Conservation (phyloP, 2,113 vertebrate genomes). For the Nyctereutes procyonoides region DNA sequence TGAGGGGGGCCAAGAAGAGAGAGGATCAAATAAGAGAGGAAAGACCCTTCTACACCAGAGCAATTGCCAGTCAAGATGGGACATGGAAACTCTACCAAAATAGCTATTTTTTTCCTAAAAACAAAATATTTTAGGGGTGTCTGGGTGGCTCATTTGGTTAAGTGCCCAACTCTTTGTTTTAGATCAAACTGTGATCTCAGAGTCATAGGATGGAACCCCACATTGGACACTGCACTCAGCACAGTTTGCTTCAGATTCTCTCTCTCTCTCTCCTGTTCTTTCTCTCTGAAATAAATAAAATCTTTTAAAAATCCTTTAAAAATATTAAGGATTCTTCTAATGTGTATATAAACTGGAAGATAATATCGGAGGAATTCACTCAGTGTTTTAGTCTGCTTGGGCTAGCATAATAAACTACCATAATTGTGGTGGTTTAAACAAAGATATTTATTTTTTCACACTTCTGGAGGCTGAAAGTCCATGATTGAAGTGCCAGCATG, state of each 20-base stretch:
- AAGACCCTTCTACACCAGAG: not conserved
- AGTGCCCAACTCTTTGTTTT: not conserved
- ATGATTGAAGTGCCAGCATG: not conserved
- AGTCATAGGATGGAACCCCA: not conserved
- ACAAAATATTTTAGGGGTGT: not conserved
- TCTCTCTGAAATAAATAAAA: not conserved
- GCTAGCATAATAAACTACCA: not conserved
- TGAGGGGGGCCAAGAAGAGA: not conserved
- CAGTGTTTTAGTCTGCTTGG: not conserved
- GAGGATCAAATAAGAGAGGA: not conserved
- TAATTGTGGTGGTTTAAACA: not conserved
- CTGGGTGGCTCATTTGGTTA: not conserved
- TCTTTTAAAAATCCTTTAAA: not conserved
- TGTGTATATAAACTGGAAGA: not conserved
- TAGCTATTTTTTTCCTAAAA: not conserved
- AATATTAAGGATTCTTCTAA: not conserved
- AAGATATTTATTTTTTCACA: not conserved
- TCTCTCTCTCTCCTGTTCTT: not conserved
- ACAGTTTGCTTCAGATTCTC: not conserved
- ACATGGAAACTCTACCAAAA: not conserved
- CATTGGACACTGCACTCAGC: not conserved
- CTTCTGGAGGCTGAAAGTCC: not conserved
- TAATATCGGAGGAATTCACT: not conserved
- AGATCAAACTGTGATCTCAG: not conserved
- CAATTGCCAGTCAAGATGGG: not conserved